Percentiles rank a stretch among this genome's conserved stretches.
phyloP scores from a whole-genome alignment of 2,888 invertebrate genomes.

The Tenthredo amoena region DNA sequence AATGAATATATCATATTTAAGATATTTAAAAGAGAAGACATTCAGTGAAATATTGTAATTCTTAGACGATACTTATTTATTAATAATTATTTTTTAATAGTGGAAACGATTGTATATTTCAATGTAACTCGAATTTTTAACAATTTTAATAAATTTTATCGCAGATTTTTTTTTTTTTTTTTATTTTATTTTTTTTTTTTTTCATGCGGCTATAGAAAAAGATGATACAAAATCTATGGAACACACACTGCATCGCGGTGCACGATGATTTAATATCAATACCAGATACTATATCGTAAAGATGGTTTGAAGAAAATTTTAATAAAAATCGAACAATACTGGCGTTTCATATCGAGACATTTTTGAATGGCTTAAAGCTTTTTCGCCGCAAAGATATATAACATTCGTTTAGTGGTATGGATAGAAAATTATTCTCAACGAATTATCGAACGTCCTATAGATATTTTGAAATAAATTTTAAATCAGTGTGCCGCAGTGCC shows the following conservation, averaged over 20 bases:
- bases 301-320: background rate
- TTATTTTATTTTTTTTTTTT: background rate
- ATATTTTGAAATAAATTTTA: slow-evolving; percentile 18
- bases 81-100: slow-evolving; percentile 33
- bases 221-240: background rate
- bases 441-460: background rate
- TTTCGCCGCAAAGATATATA: background rate
- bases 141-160: slow-evolving; percentile 45
- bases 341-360: background rate
- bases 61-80: slow-evolving; percentile 48
- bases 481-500: slow-evolving; percentile 5
- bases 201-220: background rate
- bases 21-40: slow-evolving; percentile 31
- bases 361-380: background rate
- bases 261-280: background rate
- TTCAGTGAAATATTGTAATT: slow-evolving; percentile 48
- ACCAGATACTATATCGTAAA: background rate
- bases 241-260: background rate
- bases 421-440: background rate
- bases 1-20: background rate
- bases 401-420: background rate
- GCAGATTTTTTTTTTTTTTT: slow-evolving; percentile 19
- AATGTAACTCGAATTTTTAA: slow-evolving; percentile 25
- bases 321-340: background rate
- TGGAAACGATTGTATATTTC: slow-evolving; percentile 31